A percentile compares a stretch with the other conserved stretches of the same genome.
phyloP scores from a whole-genome alignment of 2,113 vertebrate species.

The Gobio gobio region DNA sequence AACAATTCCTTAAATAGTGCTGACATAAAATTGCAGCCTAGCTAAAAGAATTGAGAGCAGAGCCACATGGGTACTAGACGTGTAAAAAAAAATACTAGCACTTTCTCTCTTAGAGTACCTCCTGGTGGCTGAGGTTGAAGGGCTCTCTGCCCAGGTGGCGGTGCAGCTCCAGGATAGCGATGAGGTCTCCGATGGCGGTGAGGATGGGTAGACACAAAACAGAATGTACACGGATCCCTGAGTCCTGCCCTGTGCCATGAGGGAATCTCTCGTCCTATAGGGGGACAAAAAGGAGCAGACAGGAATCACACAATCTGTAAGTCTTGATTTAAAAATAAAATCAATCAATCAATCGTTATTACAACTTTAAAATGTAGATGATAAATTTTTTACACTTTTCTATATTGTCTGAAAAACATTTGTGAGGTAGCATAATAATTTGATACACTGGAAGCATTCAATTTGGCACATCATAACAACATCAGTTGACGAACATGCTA shows the following conservation, averaged over 20 bases:
- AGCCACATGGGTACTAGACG: neutral
- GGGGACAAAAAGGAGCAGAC: neutral
- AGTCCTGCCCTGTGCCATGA: constrained; percentile 93
- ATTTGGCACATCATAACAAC: neutral
- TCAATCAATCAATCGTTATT: too few relatives aligned
- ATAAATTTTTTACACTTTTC: too few relatives aligned
- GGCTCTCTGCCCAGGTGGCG: constrained; percentile 92
- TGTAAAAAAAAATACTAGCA: neutral
- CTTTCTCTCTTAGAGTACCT: constrained; percentile 76
- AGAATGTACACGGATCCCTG: constrained; percentile 92
- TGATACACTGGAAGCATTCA: too few relatives aligned
- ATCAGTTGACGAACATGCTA: too few relatives aligned
- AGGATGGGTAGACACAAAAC: constrained; percentile 96
- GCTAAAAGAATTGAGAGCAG: neutral
- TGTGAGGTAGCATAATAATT: too few relatives aligned
- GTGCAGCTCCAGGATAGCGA: constrained; percentile 94
- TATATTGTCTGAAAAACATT: too few relatives aligned
- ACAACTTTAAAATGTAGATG: too few relatives aligned
- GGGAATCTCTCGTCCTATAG: constrained; percentile 94
- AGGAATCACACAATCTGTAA: neutral
- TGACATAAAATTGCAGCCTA: neutral
- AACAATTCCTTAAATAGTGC: neutral
- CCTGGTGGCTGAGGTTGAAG: constrained; percentile 92
- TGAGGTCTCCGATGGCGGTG: constrained; percentile 94
- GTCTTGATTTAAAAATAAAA: too few relatives aligned